Evolutionary conservation across 92 coral and sea anemone genomes (phyloP), one percentile per base, ranked within the genome.

Genomic region (Umimayanthus kanabou): DNA sequence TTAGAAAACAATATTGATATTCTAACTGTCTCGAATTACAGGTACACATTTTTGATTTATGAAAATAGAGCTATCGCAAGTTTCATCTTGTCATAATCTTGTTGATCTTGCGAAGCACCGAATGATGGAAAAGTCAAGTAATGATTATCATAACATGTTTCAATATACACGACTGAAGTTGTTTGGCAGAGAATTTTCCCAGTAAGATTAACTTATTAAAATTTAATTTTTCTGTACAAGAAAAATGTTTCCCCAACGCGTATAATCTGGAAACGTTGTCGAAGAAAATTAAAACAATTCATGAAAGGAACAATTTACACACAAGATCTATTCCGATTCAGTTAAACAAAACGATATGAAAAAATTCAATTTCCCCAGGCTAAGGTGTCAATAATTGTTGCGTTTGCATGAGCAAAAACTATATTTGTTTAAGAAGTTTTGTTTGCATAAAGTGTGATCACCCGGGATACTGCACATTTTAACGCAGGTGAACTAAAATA

Each of bases 401-500:
- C 61, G 65, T 69, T 70, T 83, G 65, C 78, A 26, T 11, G 64
- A 69, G 14, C 64, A 43, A 72, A 61, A 81, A 71, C 71, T 83
- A 10, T 83, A 47, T 83, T 70, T 83, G 45, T 70, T 70, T 45
- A 82, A 83, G 25, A 47, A 83, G 29, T 15, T 25, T 83, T 83
- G 87, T 83, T 83, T 83, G 76, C 67, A 25, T 70, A 13, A 83
- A 45, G 42, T 39, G 5, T 45, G 78, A 69, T 83, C 78, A 69
- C 78, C 77, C 43, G 65, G 87, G 78, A 53, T 28, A 83, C 87
- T 40, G 65, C 64, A 83, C 70, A 83, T 83, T 70, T 83, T 69
- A 64, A n/a, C 78, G 65, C 87, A 83, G 87, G 87, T 83, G 87
- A 83, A 83, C 79, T 39, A 83, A 83, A 67, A 69, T 80, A 83